Percentiles rank a stretch among this genome's conserved stretches.
phyloP scores from a whole-genome alignment of 2,888 invertebrate species.

The Diaprepes abbreviatus region DNA sequence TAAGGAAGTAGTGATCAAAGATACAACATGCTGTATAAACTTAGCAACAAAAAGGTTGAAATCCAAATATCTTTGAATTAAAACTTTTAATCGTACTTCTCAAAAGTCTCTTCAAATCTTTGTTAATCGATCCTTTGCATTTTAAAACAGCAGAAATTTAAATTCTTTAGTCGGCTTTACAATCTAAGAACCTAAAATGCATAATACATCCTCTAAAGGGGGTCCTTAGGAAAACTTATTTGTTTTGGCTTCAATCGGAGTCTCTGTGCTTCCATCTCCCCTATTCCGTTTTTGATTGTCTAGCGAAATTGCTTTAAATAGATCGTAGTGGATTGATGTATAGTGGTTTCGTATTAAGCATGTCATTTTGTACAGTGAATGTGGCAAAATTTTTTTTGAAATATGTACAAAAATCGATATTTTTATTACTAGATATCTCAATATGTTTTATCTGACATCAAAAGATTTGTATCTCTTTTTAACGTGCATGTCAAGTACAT shows the following conservation, averaged over 20 bases:
- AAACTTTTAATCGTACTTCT: slow-evolving; percentile 16
- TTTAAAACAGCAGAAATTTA: slow-evolving; percentile 25
- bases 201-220: slow-evolving; percentile 30
- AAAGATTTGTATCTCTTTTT: no score
- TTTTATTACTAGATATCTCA: no score
- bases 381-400: no score
- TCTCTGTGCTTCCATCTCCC: slow-evolving; percentile 58
- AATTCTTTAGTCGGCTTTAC: slow-evolving; percentile 30
- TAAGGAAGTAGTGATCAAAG: no score
- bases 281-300: slow-evolving; percentile 62
- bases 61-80: neutral
- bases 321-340: slow-evolving; percentile 15
- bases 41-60: no score
- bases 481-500: no score
- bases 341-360: neutral
- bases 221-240: slow-evolving; percentile 37
- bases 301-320: slow-evolving; percentile 66
- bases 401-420: no score
- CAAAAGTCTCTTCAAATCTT: slow-evolving; percentile 3
- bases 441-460: no score
- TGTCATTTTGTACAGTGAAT: neutral
- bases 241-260: slow-evolving; percentile 40
- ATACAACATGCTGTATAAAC: no score
- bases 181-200: slow-evolving; percentile 32
- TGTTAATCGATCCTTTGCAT: slow-evolving; percentile 22